Conservation (phyloP, 2,797 vertebrate species). For the Semaprochilodus insignis region DNA sequence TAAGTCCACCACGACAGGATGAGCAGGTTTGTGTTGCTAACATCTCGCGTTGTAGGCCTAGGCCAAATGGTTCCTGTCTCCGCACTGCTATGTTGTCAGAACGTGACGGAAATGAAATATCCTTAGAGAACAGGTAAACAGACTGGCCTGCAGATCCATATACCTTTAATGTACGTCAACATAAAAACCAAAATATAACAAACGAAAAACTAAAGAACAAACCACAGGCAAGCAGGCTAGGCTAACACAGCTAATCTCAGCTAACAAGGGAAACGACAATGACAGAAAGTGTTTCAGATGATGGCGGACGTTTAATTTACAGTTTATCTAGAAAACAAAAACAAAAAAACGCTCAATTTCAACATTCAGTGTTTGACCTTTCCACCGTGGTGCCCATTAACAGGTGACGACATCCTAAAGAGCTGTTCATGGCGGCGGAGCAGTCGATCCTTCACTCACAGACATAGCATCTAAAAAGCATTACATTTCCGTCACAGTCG, state of each 20-base stretch:
- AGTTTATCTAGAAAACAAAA: not conserved
- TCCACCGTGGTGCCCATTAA: not conserved
- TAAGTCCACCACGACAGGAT: not conserved
- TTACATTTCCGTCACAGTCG: not conserved
- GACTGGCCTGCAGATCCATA: slow-evolving; percentile 88
- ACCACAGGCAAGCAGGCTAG: slow-evolving; percentile 7
- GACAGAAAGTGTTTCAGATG: not conserved
- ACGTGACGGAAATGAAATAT: slow-evolving; percentile 49
- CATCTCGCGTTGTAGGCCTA: not conserved
- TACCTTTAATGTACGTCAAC: slow-evolving; percentile 71
- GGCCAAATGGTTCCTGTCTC: slow-evolving; percentile 36
- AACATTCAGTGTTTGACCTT: not conserved
- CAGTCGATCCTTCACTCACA: too few species aligned
- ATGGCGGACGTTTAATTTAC: not conserved
- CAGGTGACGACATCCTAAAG: not conserved
- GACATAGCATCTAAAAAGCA: too few species aligned
- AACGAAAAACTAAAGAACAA: not conserved
- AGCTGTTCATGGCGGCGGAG: too few species aligned
- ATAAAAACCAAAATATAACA: slow-evolving; percentile 42
- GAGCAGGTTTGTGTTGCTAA: not conserved
- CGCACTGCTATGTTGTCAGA: slow-evolving; percentile 25
- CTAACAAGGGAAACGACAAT: slow-evolving; percentile 19
- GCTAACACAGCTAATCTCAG: slow-evolving; percentile 3
- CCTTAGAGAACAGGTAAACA: slow-evolving; percentile 72
- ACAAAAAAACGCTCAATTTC: not conserved